These are phyloP conservation scores for Megaceryle alcyon DNA, from an alignment of 2,797 vertebrate species.

Conservation along the genomic window DNA sequence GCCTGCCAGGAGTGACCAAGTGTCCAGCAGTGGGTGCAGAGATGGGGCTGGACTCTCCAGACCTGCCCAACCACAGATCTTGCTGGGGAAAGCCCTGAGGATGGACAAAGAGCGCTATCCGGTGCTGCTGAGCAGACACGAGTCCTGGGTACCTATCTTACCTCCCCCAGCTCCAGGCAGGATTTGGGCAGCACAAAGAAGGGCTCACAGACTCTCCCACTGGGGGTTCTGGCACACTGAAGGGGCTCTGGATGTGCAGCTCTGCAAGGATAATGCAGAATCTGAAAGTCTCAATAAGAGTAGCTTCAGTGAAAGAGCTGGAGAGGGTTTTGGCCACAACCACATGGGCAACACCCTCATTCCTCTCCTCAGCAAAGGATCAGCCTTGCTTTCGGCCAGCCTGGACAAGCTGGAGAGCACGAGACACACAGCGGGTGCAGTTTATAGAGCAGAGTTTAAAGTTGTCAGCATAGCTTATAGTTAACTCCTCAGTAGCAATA, in stretches of 20 bases:
- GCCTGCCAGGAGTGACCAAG: not conserved
- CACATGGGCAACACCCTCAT: not conserved
- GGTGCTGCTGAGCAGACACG: not conserved
- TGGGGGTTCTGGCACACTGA: not conserved
- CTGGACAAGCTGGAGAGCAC: conserved; percentile 8
- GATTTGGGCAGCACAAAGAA: not conserved
- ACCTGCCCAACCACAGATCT: not conserved
- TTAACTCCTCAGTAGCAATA: not conserved
- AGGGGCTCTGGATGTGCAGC: not conserved
- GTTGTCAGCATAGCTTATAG: not conserved
- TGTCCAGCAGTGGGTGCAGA: not conserved
- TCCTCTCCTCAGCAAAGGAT: not conserved
- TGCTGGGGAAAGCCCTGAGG: not conserved
- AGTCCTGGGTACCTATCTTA: not conserved
- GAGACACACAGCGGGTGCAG: not conserved
- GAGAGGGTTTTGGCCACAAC: not conserved
- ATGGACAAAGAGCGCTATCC: fast-evolving
- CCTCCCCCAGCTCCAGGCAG: not conserved
- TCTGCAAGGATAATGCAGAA: not conserved
- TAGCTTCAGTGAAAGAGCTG: not conserved
- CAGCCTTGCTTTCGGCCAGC: not conserved
- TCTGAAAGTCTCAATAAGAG: not conserved
- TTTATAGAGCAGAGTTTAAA: conserved; percentile 21
- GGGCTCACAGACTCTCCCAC: not conserved
- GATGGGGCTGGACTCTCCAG: not conserved